phyloP scores from a whole-genome alignment of 2,888 invertebrate genomes.

The Arenicola marina region DNA sequence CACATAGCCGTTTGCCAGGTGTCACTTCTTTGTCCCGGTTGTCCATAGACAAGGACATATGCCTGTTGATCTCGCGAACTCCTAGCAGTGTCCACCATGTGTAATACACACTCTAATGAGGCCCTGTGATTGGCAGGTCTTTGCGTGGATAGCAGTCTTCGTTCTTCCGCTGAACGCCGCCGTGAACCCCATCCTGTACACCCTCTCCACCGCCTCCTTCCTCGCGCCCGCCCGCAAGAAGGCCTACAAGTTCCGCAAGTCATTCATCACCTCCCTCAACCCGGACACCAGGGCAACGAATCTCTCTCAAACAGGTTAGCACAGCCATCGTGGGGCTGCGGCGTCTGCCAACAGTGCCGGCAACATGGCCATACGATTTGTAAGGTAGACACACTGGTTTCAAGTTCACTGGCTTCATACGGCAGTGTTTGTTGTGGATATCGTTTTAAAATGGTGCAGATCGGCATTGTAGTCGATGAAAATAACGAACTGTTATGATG shows the following conservation, averaged over 20 bases:
- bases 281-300: slow-evolving; percentile 47
- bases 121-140: slow-evolving; percentile 63
- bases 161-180: slow-evolving; percentile 65
- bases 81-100: too few relatives aligned
- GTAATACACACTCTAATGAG: too few relatives aligned
- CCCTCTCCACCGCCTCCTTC: slow-evolving; percentile 58
- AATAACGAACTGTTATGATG: too few relatives aligned
- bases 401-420: too few relatives aligned
- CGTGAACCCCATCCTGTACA: slow-evolving; percentile 65
- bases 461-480: too few relatives aligned
- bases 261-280: slow-evolving; percentile 48
- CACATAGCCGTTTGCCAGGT: slow-evolving; percentile 20
- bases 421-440: too few relatives aligned
- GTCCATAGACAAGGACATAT: not conserved
- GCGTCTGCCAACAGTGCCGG: slow-evolving; percentile 62
- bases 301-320: slow-evolving; percentile 61
- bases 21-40: not conserved
- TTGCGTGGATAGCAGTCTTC: slow-evolving; percentile 66
- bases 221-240: slow-evolving; percentile 46
- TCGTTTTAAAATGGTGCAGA: too few relatives aligned
- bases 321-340: slow-evolving; percentile 53
- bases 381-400: too few relatives aligned
- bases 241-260: slow-evolving; percentile 48
- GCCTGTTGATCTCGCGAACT: too few relatives aligned
- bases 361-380: too few relatives aligned